Evolutionary conservation across 2,797 vertebrate species (phyloP), one percentile per base, ranked within the genome.

Genomic region (Petrocephalus sullivani): DNA sequence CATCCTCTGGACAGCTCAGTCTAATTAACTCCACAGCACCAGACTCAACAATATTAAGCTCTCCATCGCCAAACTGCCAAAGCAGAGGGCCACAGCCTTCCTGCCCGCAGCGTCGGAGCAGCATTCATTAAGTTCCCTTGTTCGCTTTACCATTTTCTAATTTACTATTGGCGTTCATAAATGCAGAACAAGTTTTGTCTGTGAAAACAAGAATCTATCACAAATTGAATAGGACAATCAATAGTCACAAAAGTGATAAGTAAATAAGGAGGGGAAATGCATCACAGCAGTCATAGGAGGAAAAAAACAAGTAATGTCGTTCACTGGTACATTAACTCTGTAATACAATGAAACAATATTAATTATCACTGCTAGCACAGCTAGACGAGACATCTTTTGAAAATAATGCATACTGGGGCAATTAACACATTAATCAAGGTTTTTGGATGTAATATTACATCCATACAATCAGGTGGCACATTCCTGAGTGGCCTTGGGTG

Each of bases 1-100:
- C 37, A 49, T 53, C 78, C 49, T 53, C 19, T 10, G 78, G n/a
- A 83, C 78, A 83, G 78, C 78, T 83, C 78, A 83, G 78, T 83
- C 46, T 53, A 83, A 82, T 82, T 82, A 46, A 82, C 37, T 41
- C 37, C 75, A 82, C n/a, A 51, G 5, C 75, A 51, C 41, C 61
- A 67, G 61, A 67, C 33, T 67, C 61, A 14, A 67, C 61, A 14
- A 67, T 23, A 67, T 33, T 67, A 33, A 67, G 61, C 61, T 33
- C 28, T 33, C 61, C 28, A 33, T 67, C 33, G 61, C 61, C 61
- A 67, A 67, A 67, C 61, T 67, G 61, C 23, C 61, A 67, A 5
- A 67, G 12, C 61, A 67, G 14, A 33, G 61, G 10, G 14, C 23
- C 23, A 12, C 10, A 67, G 61, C 3, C 23, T 33, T 28, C 61